These are phyloP conservation scores for Neosilurus mollespiculum DNA, from an alignment of 2,797 vertebrate genomes.

Conservation along the genomic window DNA sequence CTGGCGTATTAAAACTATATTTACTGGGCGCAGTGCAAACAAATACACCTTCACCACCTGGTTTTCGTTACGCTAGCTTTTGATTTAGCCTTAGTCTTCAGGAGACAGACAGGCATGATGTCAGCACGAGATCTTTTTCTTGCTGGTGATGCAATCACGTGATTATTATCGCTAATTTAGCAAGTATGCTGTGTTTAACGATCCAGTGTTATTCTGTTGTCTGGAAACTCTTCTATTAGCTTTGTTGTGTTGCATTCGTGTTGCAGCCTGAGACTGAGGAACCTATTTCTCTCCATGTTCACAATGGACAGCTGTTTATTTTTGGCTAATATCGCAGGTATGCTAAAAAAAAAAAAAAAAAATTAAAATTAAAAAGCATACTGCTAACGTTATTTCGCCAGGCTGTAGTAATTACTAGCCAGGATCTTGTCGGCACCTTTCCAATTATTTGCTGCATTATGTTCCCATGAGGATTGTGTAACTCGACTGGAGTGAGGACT, in stretches of 20 bases:
- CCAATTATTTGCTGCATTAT: slow-evolving; percentile 50
- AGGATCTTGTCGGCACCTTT: slow-evolving; percentile 50
- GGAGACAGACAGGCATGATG: neutral
- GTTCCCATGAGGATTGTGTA: slow-evolving; percentile 48
- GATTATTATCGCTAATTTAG: neutral
- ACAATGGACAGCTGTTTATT: neutral
- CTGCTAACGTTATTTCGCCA: slow-evolving; percentile 42
- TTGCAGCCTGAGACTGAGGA: neutral
- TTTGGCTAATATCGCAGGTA: neutral
- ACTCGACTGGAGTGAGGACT: slow-evolving; percentile 34
- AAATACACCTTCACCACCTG: slow-evolving; percentile 6
- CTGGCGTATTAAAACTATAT: neutral
- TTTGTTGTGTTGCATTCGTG: neutral
- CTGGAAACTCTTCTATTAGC: neutral
- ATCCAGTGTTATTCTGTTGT: neutral
- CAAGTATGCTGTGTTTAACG: neutral
- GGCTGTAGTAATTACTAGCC: slow-evolving; percentile 42
- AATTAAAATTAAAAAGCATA: neutral
- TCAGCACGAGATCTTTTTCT: neutral
- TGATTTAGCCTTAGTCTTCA: neutral
- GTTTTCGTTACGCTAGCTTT: neutral
- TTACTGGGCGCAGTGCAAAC: slow-evolving; percentile 18
- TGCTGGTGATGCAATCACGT: neutral
- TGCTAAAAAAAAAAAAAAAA: neutral
- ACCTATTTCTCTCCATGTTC: neutral